A percentile compares a stretch with the other conserved stretches of the same genome.
These are phyloP conservation scores for Microctenopoma steveboyesi DNA, from an alignment of 2,797 vertebrate genomes.

Conservation along the genomic window DNA sequence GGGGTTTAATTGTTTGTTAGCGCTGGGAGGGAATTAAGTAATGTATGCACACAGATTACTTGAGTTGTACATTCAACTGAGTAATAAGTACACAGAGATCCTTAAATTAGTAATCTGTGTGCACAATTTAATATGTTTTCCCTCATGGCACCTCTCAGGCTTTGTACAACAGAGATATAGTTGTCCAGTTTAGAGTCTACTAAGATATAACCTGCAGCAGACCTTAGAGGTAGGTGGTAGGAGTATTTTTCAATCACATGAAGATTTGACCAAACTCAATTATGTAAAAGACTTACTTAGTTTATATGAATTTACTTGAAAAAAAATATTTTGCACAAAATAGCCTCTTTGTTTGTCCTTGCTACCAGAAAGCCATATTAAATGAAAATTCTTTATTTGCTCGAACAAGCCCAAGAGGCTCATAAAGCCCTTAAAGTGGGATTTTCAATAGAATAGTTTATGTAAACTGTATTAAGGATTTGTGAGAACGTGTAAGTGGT, in stretches of 20 bases:
- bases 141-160: too few relatives aligned
- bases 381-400: slow-evolving; percentile 53
- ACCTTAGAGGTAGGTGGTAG: slow-evolving; percentile 74
- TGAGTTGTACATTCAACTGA: too few relatives aligned
- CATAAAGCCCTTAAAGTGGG: slow-evolving; percentile 71
- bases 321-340: slow-evolving; percentile 41
- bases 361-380: slow-evolving; percentile 58
- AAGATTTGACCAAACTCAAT: slow-evolving; percentile 70
- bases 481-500: slow-evolving; percentile 90
- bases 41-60: slow-evolving; percentile 13
- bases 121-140: too few relatives aligned
- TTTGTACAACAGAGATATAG: slow-evolving; percentile 42
- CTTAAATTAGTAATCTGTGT: slow-evolving; percentile 28
- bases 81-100: slow-evolving; percentile 20
- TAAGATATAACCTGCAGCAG: slow-evolving; percentile 70
- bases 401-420: slow-evolving; percentile 64
- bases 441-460: slow-evolving; percentile 83
- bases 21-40: slow-evolving; percentile 18
- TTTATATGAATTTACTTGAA: slow-evolving; percentile 50
- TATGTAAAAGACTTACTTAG: slow-evolving; percentile 49
- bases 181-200: slow-evolving; percentile 66
- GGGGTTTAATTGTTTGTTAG: slow-evolving; percentile 66
- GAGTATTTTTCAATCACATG: slow-evolving; percentile 56
- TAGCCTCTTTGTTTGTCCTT: slow-evolving; percentile 45
- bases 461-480: slow-evolving; percentile 79